A percentile compares a stretch with the other conserved stretches of the same genome.
Evolutionary conservation across 2,797 vertebrate species (phyloP).

Genomic region (Phalloptychus januarius): DNA sequence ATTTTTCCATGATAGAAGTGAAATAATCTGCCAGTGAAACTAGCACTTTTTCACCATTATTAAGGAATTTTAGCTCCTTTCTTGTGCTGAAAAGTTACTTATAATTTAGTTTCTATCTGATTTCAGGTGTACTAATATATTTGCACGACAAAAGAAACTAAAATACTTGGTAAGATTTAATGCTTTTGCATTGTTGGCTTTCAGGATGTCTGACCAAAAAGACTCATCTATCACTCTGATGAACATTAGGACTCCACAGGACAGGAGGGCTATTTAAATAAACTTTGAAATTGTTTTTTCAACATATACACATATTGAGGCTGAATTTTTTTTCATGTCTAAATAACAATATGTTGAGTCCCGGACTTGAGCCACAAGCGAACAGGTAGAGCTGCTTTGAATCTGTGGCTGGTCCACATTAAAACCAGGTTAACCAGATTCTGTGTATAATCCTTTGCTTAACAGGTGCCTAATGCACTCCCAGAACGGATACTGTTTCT

Average conservation of each 20-base stretch:
- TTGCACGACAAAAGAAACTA: no score
- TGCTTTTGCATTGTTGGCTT: neutral
- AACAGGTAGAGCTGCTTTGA: neutral
- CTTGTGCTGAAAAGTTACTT: no score
- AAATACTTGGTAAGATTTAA: no score
- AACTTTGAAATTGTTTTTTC: neutral
- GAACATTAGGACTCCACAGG: neutral
- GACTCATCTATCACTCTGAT: neutral
- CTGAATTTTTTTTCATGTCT: neutral
- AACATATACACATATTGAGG: neutral
- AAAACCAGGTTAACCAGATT: slow-evolving; percentile 1
- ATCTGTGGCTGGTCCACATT: neutral
- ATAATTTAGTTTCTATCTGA: no score
- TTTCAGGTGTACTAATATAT: no score
- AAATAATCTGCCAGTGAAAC: no score
- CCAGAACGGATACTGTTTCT: neutral
- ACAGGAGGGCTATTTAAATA: neutral
- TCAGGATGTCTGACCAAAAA: neutral
- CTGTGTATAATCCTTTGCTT: neutral
- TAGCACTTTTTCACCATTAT: no score
- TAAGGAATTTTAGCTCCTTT: no score
- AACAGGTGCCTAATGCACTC: neutral
- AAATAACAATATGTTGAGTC: neutral
- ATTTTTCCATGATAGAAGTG: no score
- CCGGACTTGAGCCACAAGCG: neutral